These are phyloP conservation scores for Hylyphantes graminicola DNA, from an alignment of 1,140 invertebrate genomes.

Conservation along the genomic window DNA sequence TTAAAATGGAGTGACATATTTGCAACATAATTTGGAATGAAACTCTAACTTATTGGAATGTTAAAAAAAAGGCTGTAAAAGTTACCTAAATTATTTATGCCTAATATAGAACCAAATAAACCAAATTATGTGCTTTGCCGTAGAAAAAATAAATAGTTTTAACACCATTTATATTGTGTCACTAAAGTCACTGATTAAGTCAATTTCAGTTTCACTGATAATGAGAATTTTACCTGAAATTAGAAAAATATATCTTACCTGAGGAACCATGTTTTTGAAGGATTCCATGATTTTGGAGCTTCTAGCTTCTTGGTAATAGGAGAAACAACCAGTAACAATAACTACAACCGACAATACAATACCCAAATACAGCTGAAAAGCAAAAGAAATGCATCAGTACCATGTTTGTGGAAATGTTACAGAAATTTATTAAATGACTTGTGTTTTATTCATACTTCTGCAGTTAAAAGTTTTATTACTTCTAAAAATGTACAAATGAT, in stretches of 20 bases:
- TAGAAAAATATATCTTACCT: constrained; percentile 61
- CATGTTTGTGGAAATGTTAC: background rate
- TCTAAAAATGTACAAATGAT: too few species aligned
- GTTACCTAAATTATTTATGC: too few species aligned
- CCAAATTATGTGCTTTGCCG: too few species aligned
- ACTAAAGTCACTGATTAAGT: background rate
- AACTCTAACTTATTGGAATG: too few species aligned
- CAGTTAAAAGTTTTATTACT: background rate
- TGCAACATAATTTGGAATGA: too few species aligned
- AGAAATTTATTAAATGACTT: background rate
- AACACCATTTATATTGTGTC: background rate
- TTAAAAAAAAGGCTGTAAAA: too few species aligned
- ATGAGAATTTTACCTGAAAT: background rate
- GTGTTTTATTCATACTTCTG: background rate
- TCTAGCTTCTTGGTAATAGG: constrained; percentile 70
- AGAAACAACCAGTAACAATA: constrained; percentile 68
- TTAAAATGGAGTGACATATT: too few species aligned
- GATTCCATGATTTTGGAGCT: constrained; percentile 66
- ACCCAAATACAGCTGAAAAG: constrained; percentile 67
- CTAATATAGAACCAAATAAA: too few species aligned
- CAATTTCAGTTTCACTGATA: background rate
- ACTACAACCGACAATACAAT: constrained; percentile 68
- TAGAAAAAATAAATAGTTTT: too few species aligned
- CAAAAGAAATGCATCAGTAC: background rate
- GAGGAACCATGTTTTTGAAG: constrained; percentile 66